A percentile compares a stretch with the other conserved stretches of the same genome.
These are phyloP conservation scores for Hippocampus barbouri DNA, from an alignment of 2,113 vertebrate species.

Conservation along the genomic window DNA sequence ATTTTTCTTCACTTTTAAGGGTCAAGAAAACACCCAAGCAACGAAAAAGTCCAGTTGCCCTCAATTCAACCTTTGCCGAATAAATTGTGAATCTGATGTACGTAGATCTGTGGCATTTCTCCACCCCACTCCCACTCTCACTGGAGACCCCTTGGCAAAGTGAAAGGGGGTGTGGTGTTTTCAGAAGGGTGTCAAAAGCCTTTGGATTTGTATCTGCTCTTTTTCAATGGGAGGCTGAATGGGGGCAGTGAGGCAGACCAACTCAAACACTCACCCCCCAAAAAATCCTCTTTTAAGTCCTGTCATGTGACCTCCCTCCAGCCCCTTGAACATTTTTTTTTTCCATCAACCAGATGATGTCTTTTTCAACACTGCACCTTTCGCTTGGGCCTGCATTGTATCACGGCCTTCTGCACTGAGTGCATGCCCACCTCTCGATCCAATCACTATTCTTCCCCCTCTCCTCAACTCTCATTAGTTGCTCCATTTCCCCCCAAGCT, in stretches of 20 bases:
- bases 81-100: slow-evolving; percentile 9
- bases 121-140: slow-evolving; percentile 30
- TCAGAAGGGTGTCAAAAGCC: slow-evolving; percentile 90
- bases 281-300: slow-evolving; percentile 85
- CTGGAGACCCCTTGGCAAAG: slow-evolving; percentile 77
- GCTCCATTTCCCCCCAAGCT: slow-evolving; percentile 37
- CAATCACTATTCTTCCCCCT: slow-evolving; percentile 28
- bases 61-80: slow-evolving; percentile 1
- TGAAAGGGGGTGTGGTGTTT: slow-evolving; percentile 79
- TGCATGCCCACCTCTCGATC: slow-evolving; percentile 56
- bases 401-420: slow-evolving; percentile 51
- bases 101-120: slow-evolving; percentile 26
- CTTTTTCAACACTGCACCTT: slow-evolving; percentile 74
- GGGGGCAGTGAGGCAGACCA: slow-evolving; percentile 80
- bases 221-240: slow-evolving; percentile 83
- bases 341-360: slow-evolving; percentile 75
- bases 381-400: slow-evolving; percentile 61
- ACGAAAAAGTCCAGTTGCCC: slow-evolving; percentile 2
- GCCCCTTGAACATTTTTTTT: slow-evolving; percentile 62
- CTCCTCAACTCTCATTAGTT: slow-evolving; percentile 43
- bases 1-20: neutral
- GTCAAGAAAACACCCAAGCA: neutral
- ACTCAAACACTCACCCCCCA: slow-evolving; percentile 64
- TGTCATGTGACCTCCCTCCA: slow-evolving; percentile 73
- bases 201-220: slow-evolving; percentile 83